A percentile compares a stretch with the other conserved stretches of the same genome.
Conservation (phyloP, 2,113 vertebrate genomes). For the Probosciger aterrimus region DNA sequence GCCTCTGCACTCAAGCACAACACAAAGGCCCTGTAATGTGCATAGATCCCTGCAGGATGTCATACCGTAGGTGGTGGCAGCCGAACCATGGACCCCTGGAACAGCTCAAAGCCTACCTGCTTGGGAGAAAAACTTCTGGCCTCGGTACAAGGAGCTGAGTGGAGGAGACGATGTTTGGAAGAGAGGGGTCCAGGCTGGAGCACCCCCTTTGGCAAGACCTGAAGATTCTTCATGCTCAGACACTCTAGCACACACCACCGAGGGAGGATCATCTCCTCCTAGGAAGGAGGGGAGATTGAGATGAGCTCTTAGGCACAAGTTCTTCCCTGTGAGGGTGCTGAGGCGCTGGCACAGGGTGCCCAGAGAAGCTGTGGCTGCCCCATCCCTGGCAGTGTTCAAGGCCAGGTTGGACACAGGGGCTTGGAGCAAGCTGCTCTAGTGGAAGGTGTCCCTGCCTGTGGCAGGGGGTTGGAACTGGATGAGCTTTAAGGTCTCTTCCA, state of each 20-base stretch:
- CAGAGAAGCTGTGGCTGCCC: no score
- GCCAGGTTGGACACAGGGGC: no score
- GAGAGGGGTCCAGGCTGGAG: not conserved
- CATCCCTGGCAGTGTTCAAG: no score
- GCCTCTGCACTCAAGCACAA: not conserved
- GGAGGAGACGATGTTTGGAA: accelerated
- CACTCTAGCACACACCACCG: not conserved
- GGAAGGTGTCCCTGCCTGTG: no score
- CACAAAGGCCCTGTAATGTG: accelerated
- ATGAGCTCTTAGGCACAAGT: not conserved
- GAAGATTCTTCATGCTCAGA: not conserved
- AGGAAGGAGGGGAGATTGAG: not conserved
- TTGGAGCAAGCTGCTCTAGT: no score
- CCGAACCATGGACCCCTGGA: not conserved
- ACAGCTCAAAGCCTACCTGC: not conserved
- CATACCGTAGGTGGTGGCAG: not conserved
- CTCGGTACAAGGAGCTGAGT: not conserved
- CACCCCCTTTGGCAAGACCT: not conserved
- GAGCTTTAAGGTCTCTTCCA: not conserved
- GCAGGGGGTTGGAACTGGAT: not conserved
- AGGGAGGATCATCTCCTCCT: not conserved
- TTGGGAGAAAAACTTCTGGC: not conserved
- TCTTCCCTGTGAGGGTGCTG: not conserved
- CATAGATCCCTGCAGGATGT: not conserved
- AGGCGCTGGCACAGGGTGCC: not conserved